A percentile compares a stretch with the other conserved stretches of the same genome.
Conservation (phyloP, 2,113 vertebrate genomes). For the Galbula dea region DNA sequence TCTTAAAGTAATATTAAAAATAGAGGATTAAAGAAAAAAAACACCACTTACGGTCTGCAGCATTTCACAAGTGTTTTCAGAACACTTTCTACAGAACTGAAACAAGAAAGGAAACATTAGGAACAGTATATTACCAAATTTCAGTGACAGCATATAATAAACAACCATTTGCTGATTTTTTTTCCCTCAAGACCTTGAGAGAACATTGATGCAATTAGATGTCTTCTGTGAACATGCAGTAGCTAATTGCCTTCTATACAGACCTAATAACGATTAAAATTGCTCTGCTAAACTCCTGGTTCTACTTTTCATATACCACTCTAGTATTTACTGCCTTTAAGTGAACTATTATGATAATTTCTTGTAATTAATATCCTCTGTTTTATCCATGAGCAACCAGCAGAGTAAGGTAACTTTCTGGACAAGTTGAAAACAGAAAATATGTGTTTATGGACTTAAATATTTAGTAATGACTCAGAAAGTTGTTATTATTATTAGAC, state of each 20-base stretch:
- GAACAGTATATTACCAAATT: neutral
- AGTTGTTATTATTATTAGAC: neutral
- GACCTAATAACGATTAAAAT: neutral
- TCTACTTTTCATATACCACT: neutral
- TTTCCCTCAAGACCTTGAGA: conserved; percentile 14
- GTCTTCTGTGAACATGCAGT: conserved; percentile 71
- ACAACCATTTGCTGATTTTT: conserved; percentile 5
- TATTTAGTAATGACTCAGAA: too few species aligned
- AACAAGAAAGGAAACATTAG: conserved; percentile 8
- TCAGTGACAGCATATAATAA: conserved; percentile 18
- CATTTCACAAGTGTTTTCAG: conserved; percentile 94
- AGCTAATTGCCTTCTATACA: conserved; percentile 46
- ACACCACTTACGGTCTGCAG: conserved; percentile 92
- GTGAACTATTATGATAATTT: neutral
- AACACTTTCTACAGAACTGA: conserved; percentile 92
- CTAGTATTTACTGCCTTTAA: neutral
- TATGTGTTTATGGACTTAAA: too few species aligned
- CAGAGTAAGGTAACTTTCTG: neutral
- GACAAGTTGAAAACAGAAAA: neutral
- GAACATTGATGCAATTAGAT: conserved; percentile 60
- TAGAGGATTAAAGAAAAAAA: neutral
- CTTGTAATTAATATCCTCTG: neutral
- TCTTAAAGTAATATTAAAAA: neutral
- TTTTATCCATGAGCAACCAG: neutral
- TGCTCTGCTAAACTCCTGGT: neutral